Base-by-base conservation (phyloP, 2,888 invertebrate species). In the Brassicogethes aeneus region DNA sequence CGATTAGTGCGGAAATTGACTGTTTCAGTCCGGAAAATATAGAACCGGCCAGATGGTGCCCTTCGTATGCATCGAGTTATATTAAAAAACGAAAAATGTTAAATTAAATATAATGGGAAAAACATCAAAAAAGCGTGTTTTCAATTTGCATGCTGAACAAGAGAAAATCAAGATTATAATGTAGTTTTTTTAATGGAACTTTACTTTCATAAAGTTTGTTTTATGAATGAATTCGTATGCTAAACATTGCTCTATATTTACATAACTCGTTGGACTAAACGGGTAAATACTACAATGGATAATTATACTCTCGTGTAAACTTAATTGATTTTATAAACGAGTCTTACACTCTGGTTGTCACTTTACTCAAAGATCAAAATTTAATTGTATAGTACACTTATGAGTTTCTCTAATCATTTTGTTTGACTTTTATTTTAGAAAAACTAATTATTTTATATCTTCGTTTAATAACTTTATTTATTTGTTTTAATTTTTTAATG, bases 1-100 rank as follows among this genome's bases (percentile, higher is more conserved):
- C 56, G 60, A 60, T 61, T 59, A 60, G 52, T 51, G 56, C 53
- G 60, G 61, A 60, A 61, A 61, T 61, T 60, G 60, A 59, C 61
- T 61, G 59, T 60, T 60, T 56, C 56, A 54, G 52, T 48, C 54
- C 56, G 55, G 56, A 56, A 59, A 59, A 55, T 52, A 56, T 51
- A 52, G 48, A 44, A 49, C 48, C 46, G 45, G 50, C 48, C 54
- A 55, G 56, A 51, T 54, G 56, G 50, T 50, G 48, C 41, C 48
- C 45, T 50, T 44, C 43, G 46, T 52, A 48, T 38, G 15, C 14
- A 17, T 2, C 16, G 17, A 36, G 17, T 15, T 36, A 42, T 23
- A 23, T 23, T 23, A 34, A 35, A 45, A 39, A 45, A 39, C 33
- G 16, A 16, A 16, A 35, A 30, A 29, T 23, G 36, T 32, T 36